These are phyloP conservation scores for Brachyrhaphis roseni DNA, from an alignment of 2,797 vertebrate genomes.

Conservation along the genomic window DNA sequence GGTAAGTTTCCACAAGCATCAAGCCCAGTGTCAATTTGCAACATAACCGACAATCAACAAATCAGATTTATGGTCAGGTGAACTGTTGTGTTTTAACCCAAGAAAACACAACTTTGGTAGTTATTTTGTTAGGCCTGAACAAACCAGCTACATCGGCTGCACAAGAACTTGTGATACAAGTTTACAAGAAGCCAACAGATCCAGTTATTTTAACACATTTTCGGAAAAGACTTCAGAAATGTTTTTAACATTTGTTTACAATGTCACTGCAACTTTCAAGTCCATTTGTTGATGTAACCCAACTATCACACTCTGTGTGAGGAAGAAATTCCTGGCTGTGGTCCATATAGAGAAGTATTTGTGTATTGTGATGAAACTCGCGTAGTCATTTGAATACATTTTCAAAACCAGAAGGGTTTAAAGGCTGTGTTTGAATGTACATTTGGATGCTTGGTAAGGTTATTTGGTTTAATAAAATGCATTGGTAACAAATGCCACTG, in stretches of 20 bases:
- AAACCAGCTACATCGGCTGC: constrained; percentile 23
- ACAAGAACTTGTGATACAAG: neutral
- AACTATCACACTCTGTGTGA: neutral
- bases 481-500: neutral
- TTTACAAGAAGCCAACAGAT: neutral
- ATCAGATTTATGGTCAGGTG: constrained; percentile 26
- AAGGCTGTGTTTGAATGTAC: neutral
- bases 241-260: neutral
- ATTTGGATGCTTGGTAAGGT: neutral
- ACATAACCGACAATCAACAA: constrained; percentile 8
- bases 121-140: neutral
- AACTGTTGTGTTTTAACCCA: neutral
- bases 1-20: constrained; percentile 7
- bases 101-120: neutral
- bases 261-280: neutral
- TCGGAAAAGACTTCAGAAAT: neutral
- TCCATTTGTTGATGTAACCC: neutral
- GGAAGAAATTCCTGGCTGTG: neutral
- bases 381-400: neutral
- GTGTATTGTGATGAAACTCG: neutral
- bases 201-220: neutral
- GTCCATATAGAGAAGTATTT: neutral
- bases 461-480: neutral
- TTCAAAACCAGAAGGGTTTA: neutral
- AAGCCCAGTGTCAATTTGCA: constrained; percentile 10